Percentiles rank a stretch among this genome's conserved stretches.
Evolutionary conservation across 2,113 vertebrate genomes (phyloP).

Genomic region (Typhlomys cinereus): DNA sequence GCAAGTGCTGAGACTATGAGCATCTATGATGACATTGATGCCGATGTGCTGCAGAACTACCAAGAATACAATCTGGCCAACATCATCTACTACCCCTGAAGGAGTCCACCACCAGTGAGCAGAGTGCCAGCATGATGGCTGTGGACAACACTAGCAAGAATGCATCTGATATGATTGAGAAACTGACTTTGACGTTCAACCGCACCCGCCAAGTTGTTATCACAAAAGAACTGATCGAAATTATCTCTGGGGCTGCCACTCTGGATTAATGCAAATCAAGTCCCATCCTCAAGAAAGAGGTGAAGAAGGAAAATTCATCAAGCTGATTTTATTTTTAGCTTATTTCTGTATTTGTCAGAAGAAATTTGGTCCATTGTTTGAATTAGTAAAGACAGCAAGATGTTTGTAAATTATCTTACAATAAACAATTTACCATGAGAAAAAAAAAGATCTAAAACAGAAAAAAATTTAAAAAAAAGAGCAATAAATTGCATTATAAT

Average conservation of each 20-base stretch:
- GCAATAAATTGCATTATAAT: background rate
- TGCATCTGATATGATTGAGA: slow-evolving; percentile 97
- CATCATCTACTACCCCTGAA: slow-evolving; percentile 92
- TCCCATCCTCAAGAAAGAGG: slow-evolving; percentile 81
- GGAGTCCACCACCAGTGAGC: slow-evolving; percentile 94
- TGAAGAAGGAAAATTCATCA: slow-evolving; percentile 78
- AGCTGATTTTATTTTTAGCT: slow-evolving; percentile 60
- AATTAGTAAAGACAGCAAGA: slow-evolving; percentile 83
- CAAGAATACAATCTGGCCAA: slow-evolving; percentile 93
- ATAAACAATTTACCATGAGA: too few species aligned
- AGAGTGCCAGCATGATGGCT: slow-evolving; percentile 96
- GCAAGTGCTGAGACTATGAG: slow-evolving; percentile 91
- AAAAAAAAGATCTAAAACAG: background rate
- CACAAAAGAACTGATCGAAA: slow-evolving; percentile 98
- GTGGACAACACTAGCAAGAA: slow-evolving; percentile 99
- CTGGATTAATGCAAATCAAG: too few species aligned
- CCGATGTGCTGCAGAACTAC: slow-evolving; percentile 96
- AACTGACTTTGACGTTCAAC: slow-evolving; percentile 98
- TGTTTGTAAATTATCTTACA: slow-evolving; percentile 93
- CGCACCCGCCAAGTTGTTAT: slow-evolving; percentile 96
- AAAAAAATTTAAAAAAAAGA: background rate
- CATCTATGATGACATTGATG: slow-evolving; percentile 94
- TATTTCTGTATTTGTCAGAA: slow-evolving; percentile 77
- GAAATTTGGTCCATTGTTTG: slow-evolving; percentile 80
- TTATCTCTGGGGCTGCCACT: slow-evolving; percentile 96